These are phyloP conservation scores for Oryzias woworae DNA, from an alignment of 2,113 vertebrate genomes.

Conservation along the genomic window DNA sequence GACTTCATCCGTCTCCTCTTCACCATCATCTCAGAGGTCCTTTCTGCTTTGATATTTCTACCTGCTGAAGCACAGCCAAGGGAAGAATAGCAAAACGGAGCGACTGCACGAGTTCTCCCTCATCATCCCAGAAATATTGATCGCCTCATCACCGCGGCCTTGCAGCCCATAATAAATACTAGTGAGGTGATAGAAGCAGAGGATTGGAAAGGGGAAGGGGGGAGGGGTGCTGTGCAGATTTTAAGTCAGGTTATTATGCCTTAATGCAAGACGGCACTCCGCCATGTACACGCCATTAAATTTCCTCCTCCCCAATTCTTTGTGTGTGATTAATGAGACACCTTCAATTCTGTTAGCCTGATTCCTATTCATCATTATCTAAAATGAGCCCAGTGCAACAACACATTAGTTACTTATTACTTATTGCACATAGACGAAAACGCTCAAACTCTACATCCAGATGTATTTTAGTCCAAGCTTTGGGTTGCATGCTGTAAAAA, in stretches of 20 bases:
- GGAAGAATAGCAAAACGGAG: slow-evolving; percentile 58
- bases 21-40: slow-evolving; percentile 70
- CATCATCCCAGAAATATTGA: slow-evolving; percentile 78
- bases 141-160: slow-evolving; percentile 73
- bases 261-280: slow-evolving; percentile 54
- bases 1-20: slow-evolving; percentile 72
- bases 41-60: slow-evolving; percentile 70
- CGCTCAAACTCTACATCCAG: slow-evolving; percentile 8
- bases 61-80: slow-evolving; percentile 71
- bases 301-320: slow-evolving; percentile 51
- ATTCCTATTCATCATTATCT: slow-evolving; percentile 43
- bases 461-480: slow-evolving; percentile 40
- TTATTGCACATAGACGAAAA: slow-evolving; percentile 24
- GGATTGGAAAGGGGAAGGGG: slow-evolving; percentile 15
- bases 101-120: slow-evolving; percentile 64
- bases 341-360: slow-evolving; percentile 36
- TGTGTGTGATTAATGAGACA: slow-evolving; percentile 53
- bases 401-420: slow-evolving; percentile 16
- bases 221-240: slow-evolving; percentile 45
- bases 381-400: slow-evolving; percentile 21
- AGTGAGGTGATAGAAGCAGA: slow-evolving; percentile 56
- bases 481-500: slow-evolving; percentile 31
- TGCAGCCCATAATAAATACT: slow-evolving; percentile 75
- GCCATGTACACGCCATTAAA: slow-evolving; percentile 59
- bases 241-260: slow-evolving; percentile 65